These are phyloP conservation scores for Drosophila simulans DNA, from an alignment of 1,140 invertebrate species.

Conservation along the genomic window DNA sequence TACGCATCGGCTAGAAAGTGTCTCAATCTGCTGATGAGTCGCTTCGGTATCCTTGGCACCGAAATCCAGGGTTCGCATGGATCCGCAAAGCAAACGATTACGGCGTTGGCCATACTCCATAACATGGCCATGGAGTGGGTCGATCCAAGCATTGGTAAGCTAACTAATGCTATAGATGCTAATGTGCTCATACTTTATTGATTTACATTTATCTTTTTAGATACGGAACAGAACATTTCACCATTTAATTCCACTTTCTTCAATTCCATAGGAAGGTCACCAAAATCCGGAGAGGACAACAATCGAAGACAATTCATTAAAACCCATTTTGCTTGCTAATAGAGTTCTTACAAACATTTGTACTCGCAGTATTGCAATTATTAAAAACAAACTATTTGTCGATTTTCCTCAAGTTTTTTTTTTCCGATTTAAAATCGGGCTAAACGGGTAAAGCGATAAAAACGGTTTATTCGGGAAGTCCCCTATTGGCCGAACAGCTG, in stretches of 20 bases:
- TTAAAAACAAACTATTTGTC: no score
- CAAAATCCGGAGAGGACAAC: constrained; percentile 43
- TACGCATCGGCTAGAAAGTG: constrained; percentile 66
- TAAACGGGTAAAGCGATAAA: no score
- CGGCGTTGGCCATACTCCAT: constrained; percentile 67
- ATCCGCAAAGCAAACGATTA: constrained; percentile 65
- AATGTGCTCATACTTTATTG: neutral
- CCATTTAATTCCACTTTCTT: constrained; percentile 43
- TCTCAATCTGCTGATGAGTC: constrained; percentile 47
- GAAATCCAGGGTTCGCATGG: constrained; percentile 54
- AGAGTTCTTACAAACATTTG: neutral
- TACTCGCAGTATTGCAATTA: neutral
- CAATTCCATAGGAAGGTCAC: constrained; percentile 3
- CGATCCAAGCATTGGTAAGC: constrained; percentile 57
- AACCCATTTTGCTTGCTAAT: constrained; percentile 49
- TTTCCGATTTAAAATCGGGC: no score
- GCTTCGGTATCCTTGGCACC: constrained; percentile 62
- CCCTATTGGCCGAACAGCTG: neutral
- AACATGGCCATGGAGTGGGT: constrained; percentile 81
- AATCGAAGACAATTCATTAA: constrained; percentile 69
- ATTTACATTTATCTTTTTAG: constrained; percentile 15
- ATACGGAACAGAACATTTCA: constrained; percentile 35
- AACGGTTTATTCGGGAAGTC: neutral
- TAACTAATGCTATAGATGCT: neutral
- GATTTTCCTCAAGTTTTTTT: no score